Evolutionary conservation across 2,797 vertebrate genomes (phyloP).

Genomic region (Emys orbicularis): DNA sequence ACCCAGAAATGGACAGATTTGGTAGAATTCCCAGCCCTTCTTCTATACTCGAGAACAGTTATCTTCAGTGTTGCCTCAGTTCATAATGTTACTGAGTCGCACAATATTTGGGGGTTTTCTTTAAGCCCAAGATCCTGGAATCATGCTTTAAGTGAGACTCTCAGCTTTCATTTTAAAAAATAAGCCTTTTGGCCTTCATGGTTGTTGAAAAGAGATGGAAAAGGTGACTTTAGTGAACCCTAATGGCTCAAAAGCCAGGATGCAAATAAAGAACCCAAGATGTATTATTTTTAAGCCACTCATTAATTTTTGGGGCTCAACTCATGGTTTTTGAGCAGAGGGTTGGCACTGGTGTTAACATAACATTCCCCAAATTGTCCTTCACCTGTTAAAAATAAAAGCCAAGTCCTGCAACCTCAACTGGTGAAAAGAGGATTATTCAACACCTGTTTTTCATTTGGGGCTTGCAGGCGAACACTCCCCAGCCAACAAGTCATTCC

Average conservation of each 20-base stretch:
- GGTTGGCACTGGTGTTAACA: background rate
- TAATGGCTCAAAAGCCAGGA: background rate
- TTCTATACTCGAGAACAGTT: background rate
- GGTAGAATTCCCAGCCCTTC: background rate
- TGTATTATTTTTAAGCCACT: background rate
- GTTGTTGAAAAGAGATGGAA: background rate
- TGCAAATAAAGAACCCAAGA: background rate
- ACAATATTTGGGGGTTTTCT: background rate
- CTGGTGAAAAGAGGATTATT: background rate
- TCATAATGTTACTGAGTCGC: background rate
- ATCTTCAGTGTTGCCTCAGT: background rate
- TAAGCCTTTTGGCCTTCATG: background rate
- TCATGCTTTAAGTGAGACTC: background rate
- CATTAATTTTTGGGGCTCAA: background rate
- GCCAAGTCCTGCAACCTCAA: background rate
- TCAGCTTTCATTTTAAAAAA: background rate
- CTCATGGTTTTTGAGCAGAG: background rate
- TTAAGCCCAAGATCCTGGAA: background rate
- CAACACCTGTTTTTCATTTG: background rate
- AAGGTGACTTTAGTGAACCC: background rate
- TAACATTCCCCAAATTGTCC: background rate
- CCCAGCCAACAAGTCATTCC: background rate
- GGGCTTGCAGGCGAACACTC: background rate
- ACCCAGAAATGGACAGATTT: background rate
- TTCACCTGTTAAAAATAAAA: background rate